Conservation (phyloP, 2,888 invertebrate genomes). For the Trimorus sp. region DNA sequence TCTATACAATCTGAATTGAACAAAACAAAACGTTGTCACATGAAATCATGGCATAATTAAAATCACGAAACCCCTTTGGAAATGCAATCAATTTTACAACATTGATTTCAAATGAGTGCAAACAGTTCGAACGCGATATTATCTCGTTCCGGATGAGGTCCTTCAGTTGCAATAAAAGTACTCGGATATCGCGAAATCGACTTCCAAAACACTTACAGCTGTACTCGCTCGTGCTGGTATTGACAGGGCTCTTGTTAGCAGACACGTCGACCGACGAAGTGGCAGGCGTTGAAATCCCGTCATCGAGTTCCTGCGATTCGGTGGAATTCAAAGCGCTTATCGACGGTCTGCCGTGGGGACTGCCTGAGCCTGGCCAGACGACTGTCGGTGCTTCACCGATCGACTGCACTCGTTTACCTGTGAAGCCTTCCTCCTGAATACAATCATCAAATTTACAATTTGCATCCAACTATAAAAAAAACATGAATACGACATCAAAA, state of each 20-base stretch:
- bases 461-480: not conserved
- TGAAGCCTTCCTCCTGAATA: constrained; percentile 74
- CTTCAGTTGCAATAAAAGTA: not conserved
- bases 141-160: too few species aligned
- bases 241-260: constrained; percentile 75
- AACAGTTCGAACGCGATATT: too few species aligned
- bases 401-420: constrained; percentile 76
- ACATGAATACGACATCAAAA: too few species aligned
- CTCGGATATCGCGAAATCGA: too few species aligned
- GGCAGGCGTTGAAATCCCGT: constrained; percentile 70
- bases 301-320: constrained; percentile 77
- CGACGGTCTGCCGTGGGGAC: constrained; percentile 76
- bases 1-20: too few species aligned
- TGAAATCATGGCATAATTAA: too few species aligned
- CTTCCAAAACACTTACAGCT: constrained; percentile 37
- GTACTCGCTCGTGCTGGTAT: constrained; percentile 74
- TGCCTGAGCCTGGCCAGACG: constrained; percentile 71
- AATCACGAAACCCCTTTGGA: too few species aligned
- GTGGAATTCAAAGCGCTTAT: constrained; percentile 72
- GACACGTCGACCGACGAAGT: constrained; percentile 68
- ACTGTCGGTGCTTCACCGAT: constrained; percentile 74
- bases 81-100: too few species aligned
- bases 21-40: too few species aligned
- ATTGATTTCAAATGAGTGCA: too few species aligned
- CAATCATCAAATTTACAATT: constrained; percentile 1